Percentiles rank a stretch among this genome's conserved stretches.
These are phyloP conservation scores for Megaustenia siamemsis DNA, from an alignment of 2,888 invertebrate species.

Conservation along the genomic window DNA sequence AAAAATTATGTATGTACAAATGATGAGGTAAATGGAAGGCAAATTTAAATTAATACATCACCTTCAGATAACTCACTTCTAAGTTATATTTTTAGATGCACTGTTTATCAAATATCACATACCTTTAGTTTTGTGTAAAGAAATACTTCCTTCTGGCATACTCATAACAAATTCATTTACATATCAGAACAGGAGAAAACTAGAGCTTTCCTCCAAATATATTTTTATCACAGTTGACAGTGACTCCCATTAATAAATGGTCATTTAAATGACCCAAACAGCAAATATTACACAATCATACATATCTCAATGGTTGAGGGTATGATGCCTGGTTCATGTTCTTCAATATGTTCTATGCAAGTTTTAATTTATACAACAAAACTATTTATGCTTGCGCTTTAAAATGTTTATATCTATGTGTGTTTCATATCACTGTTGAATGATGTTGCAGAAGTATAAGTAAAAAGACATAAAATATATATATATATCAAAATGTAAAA, in stretches of 20 bases:
- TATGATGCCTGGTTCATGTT: too few species aligned
- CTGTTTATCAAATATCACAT: neutral
- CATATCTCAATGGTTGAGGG: too few species aligned
- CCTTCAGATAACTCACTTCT: neutral
- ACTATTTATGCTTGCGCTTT: too few species aligned
- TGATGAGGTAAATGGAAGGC: neutral
- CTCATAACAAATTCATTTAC: neutral
- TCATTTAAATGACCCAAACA: neutral
- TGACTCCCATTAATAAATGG: neutral
- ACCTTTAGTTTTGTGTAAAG: neutral
- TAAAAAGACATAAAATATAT: too few species aligned
- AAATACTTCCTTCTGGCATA: neutral
- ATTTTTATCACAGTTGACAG: neutral
- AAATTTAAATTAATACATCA: neutral
- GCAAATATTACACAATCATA: too few species aligned
- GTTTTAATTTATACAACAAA: too few species aligned
- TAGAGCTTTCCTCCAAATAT: neutral
- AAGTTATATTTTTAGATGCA: neutral
- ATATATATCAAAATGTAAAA: too few species aligned
- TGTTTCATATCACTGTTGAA: too few species aligned
- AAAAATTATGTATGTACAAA: slow-evolving; percentile 7
- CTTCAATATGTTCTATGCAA: too few species aligned
- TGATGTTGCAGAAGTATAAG: too few species aligned
- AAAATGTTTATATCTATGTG: too few species aligned
- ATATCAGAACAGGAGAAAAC: neutral